Conservation (phyloP, 2,797 vertebrate genomes). For the Falco cherrug region DNA sequence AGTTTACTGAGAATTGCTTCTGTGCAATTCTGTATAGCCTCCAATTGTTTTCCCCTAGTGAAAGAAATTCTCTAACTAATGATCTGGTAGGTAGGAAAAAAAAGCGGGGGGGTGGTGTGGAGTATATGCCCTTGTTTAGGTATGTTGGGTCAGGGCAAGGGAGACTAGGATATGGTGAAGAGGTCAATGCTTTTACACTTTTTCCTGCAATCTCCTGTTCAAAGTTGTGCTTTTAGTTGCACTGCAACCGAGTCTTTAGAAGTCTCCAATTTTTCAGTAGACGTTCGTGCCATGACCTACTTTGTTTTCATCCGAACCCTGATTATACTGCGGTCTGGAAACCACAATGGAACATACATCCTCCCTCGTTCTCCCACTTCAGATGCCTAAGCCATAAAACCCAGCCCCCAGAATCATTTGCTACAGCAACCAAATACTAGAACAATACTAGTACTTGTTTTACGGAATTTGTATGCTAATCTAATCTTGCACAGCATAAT, state of each 20-base stretch:
- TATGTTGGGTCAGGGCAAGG: not conserved
- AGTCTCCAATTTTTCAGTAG: not conserved
- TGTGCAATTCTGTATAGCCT: not conserved
- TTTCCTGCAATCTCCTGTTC: not conserved
- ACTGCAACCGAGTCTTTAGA: not conserved
- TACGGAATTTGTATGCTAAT: not conserved
- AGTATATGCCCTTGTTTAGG: not conserved
- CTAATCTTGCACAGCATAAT: constrained; percentile 5
- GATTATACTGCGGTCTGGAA: not conserved
- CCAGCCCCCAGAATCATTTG: not conserved
- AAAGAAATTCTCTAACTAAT: not conserved
- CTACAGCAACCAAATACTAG: not conserved
- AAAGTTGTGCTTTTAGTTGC: not conserved
- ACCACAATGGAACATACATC: constrained; percentile 13
- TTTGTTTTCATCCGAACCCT: not conserved
- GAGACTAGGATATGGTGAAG: not conserved
- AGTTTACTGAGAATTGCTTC: not conserved
- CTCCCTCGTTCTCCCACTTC: not conserved
- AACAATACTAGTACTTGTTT: constrained; percentile 45
- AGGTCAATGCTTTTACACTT: not conserved
- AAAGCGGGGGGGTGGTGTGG: fast-evolving
- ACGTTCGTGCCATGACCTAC: not conserved
- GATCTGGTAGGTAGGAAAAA: not conserved
- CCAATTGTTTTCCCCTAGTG: not conserved
- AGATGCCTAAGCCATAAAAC: constrained; percentile 10